These are phyloP conservation scores for Cygnus atratus DNA, from an alignment of 2,113 vertebrate species.

Conservation along the genomic window DNA sequence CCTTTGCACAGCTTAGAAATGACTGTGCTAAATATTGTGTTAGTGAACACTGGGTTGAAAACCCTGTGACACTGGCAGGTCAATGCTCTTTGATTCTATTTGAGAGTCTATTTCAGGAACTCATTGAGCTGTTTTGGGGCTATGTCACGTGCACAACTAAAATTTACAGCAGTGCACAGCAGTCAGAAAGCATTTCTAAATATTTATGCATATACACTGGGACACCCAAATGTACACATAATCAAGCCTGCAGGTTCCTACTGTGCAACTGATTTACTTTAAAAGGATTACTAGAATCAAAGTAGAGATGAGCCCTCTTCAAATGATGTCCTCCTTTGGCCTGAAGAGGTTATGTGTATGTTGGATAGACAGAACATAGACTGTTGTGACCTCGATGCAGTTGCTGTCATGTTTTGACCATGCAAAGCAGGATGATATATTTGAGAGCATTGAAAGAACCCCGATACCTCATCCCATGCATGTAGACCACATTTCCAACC, in stretches of 20 bases:
- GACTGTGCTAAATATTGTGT: not conserved
- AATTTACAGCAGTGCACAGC: not conserved
- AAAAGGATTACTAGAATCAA: not conserved
- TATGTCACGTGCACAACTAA: not conserved
- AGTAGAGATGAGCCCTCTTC: not conserved
- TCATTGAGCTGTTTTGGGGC: not conserved
- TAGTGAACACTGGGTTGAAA: not conserved
- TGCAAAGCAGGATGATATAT: not conserved
- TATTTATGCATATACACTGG: not conserved
- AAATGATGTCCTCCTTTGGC: not conserved
- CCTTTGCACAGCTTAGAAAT: not conserved
- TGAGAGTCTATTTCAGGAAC: not conserved
- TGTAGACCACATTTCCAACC: not conserved
- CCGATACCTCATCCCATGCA: not conserved
- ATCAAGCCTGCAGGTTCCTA: not conserved
- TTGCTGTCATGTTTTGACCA: not conserved
- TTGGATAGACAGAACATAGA: not conserved
- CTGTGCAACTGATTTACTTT: not conserved
- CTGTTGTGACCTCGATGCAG: not conserved
- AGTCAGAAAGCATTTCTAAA: slow-evolving; percentile 9
- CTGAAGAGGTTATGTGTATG: not conserved
- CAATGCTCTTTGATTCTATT: slow-evolving; percentile 6
- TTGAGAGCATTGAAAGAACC: no score
- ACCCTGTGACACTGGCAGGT: not conserved
- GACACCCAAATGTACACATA: not conserved